These are phyloP conservation scores for Pteropus alecto DNA, from an alignment of 2,113 vertebrate genomes.

Conservation along the genomic window DNA sequence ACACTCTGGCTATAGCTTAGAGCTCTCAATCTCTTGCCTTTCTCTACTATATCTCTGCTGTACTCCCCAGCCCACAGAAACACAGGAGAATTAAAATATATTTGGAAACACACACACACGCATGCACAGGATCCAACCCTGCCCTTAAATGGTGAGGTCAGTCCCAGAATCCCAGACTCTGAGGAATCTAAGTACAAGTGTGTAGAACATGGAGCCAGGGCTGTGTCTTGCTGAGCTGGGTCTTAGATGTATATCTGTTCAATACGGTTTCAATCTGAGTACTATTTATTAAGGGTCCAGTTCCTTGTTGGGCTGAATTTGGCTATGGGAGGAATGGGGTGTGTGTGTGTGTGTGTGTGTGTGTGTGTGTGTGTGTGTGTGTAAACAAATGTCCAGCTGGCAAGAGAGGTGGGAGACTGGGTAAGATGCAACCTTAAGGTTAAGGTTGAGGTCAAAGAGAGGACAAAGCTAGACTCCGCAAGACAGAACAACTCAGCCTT, in stretches of 20 bases:
- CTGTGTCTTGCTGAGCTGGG: not conserved
- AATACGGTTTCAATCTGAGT: not conserved
- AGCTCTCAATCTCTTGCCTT: not conserved
- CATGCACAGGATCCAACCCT: not conserved
- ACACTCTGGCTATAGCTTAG: not conserved
- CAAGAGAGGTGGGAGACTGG: not conserved
- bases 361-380: not conserved
- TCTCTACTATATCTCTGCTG: not conserved
- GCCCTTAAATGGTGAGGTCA: not conserved
- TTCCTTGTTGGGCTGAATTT: not conserved
- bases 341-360: not conserved
- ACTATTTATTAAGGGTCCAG: not conserved
- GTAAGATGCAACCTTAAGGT: conserved; percentile 16
- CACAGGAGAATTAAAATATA: conserved; percentile 5
- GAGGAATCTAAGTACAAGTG: not conserved
- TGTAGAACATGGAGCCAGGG: not conserved
- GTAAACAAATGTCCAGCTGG: not conserved
- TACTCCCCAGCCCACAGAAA: not conserved
- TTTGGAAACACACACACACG: conserved; percentile 1
- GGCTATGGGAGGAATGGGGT: not conserved
- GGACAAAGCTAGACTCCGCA: not conserved
- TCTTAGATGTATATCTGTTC: not conserved
- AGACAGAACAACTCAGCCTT: not conserved
- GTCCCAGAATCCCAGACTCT: not conserved
- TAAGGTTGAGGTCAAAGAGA: conserved; percentile 51